These are phyloP conservation scores for Noctuana brunneofusca DNA, from an alignment of 2,888 invertebrate genomes.

Conservation along the genomic window DNA sequence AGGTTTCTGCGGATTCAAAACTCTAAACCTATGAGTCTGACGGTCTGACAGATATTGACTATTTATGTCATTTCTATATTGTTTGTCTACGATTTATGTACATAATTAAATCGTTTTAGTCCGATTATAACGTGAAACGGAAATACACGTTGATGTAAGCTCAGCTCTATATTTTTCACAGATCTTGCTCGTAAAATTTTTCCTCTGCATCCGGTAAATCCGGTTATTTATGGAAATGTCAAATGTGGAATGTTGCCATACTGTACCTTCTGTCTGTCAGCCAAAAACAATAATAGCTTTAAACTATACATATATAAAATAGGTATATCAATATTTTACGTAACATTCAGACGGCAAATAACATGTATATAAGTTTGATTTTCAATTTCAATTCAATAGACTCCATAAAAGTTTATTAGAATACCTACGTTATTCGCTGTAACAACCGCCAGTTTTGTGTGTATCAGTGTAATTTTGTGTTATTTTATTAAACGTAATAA, in stretches of 20 bases:
- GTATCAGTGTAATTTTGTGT: no score
- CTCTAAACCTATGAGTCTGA: no score
- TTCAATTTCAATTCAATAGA: background rate
- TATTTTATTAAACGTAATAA: background rate
- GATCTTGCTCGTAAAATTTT: background rate
- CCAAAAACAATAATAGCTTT: background rate
- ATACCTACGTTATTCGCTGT: background rate
- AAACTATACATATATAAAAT: background rate
- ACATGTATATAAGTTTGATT: background rate
- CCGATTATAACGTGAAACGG: no score
- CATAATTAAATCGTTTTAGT: no score
- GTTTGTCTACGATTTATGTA: no score
- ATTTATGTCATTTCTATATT: no score
- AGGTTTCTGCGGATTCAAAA: no score
- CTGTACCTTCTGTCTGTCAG: conserved; percentile 10
- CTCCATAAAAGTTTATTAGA: background rate
- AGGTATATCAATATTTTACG: conserved; percentile 24
- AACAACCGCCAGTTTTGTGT: background rate
- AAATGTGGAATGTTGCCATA: conserved; percentile 30
- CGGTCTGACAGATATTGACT: no score
- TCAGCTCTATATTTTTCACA: no score
- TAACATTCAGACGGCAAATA: conserved; percentile 10
- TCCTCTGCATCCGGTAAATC: conserved; percentile 1
- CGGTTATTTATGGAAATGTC: conserved; percentile 14
- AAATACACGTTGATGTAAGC: background rate